A percentile compares a stretch with the other conserved stretches of the same genome.
These are phyloP conservation scores for Synergus japonicus DNA, from an alignment of 2,888 invertebrate genomes.

Conservation along the genomic window DNA sequence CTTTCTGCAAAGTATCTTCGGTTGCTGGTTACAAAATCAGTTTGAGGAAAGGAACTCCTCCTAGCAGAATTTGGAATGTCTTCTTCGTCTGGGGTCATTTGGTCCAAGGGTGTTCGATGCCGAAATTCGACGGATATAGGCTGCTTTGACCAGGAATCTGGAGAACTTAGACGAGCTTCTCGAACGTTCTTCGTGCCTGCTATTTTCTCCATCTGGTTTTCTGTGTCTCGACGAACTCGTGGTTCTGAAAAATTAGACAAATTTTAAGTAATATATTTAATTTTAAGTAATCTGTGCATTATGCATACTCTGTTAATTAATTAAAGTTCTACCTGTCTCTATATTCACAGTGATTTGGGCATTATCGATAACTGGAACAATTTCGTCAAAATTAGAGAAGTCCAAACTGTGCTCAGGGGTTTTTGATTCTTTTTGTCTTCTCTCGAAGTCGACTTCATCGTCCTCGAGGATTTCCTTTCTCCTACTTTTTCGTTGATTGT, in stretches of 20 bases:
- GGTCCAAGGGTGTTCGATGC: conserved; percentile 63
- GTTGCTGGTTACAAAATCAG: conserved; percentile 72
- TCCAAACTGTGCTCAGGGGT: background rate
- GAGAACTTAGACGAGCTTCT: conserved; percentile 65
- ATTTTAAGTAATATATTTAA: background rate
- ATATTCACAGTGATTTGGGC: background rate
- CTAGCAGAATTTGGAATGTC: conserved; percentile 52
- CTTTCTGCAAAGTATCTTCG: conserved; percentile 65
- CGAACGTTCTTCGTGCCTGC: conserved; percentile 64
- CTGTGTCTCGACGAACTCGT: conserved; percentile 60
- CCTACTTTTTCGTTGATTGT: background rate
- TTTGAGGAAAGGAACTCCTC: conserved; percentile 64
- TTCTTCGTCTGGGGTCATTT: conserved; percentile 55
- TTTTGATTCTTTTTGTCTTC: background rate
- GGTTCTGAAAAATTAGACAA: background rate
- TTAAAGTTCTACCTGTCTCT: background rate
- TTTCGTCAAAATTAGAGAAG: background rate
- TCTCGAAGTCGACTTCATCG: background rate
- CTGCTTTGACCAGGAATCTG: conserved; percentile 71
- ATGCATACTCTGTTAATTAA: background rate
- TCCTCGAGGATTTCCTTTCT: background rate
- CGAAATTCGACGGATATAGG: conserved; percentile 71
- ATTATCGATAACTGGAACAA: conserved; percentile 8
- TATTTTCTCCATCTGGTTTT: conserved; percentile 67
- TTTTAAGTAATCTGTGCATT: background rate